These are phyloP conservation scores for Charadrius vociferus DNA, from an alignment of 2,113 vertebrate species.

Conservation along the genomic window DNA sequence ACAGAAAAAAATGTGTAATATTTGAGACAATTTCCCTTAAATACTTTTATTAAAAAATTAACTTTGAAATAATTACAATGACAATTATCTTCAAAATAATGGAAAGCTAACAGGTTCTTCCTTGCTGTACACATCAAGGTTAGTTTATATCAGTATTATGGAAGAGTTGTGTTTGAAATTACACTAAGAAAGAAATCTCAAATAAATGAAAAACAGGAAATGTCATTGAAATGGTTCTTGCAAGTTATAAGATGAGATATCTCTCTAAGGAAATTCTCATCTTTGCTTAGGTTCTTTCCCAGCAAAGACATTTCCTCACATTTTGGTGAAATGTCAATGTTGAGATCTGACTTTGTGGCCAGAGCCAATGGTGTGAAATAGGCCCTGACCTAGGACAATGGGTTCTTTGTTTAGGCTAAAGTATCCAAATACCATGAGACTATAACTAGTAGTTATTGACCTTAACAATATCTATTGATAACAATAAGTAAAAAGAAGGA, in stretches of 20 bases:
- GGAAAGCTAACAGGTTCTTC: not conserved
- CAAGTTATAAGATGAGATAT: not conserved
- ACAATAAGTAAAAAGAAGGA: not conserved
- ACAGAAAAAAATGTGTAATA: not conserved
- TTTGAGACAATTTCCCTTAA: accelerated
- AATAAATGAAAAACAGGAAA: not conserved
- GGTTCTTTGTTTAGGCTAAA: not conserved
- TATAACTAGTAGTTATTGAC: not conserved
- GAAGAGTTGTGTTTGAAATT: not conserved
- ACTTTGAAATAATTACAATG: not conserved
- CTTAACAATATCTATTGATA: not conserved
- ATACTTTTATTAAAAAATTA: not conserved
- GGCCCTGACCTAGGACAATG: accelerated
- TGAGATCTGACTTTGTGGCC: not conserved
- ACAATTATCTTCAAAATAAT: not conserved
- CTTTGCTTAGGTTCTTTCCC: not conserved
- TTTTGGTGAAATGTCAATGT: not conserved
- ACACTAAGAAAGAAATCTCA: not conserved
- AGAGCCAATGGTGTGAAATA: not conserved
- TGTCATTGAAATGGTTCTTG: not conserved
- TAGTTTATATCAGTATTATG: not conserved
- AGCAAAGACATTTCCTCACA: not conserved
- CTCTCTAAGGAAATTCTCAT: not conserved
- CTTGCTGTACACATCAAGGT: not conserved
- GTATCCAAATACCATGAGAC: not conserved